phyloP scores from a whole-genome alignment of 2,113 vertebrate genomes.

The Corvus hawaiiensis region DNA sequence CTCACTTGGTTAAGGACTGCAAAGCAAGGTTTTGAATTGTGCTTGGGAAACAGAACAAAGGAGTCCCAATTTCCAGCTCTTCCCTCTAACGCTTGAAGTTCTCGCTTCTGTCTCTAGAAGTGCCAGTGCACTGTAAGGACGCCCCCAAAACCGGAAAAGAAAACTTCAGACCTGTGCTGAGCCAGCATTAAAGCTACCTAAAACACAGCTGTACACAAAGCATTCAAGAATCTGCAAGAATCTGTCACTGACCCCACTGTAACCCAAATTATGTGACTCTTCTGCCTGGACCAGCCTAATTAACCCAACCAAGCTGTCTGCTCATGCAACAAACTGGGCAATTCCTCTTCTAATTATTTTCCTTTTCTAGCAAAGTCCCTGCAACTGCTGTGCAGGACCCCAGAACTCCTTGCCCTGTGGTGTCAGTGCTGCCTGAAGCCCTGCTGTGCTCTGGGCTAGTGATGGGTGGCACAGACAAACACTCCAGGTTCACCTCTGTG shows the following conservation, averaged over 20 bases:
- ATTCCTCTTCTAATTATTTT: not conserved
- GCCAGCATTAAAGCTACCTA: not conserved
- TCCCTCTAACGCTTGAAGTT: slow-evolving; percentile 11
- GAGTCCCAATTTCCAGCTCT: slow-evolving; percentile 8
- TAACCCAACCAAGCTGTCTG: not conserved
- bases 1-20: slow-evolving; percentile 19
- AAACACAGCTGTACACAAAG: not conserved
- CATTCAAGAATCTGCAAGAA: not conserved
- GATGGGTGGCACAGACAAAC: not conserved
- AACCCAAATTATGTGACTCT: not conserved
- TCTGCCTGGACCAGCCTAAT: not conserved
- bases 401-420: not conserved
- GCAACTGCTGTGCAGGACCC: not conserved
- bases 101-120: slow-evolving; percentile 14
- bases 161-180: not conserved
- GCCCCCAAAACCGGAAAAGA: not conserved
- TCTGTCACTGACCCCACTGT: not conserved
- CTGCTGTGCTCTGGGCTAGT: not conserved
- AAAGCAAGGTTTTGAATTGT: slow-evolving; percentile 7
- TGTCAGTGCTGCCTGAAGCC: not conserved
- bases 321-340: not conserved
- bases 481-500: not conserved
- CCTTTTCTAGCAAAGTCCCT: not conserved
- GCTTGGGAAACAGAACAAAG: slow-evolving; percentile 27
- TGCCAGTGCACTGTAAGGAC: slow-evolving; percentile 48